Percentiles rank a stretch among this genome's conserved stretches.
phyloP scores from a whole-genome alignment of 2,888 invertebrate genomes.

The Druceiella hillmani region DNA sequence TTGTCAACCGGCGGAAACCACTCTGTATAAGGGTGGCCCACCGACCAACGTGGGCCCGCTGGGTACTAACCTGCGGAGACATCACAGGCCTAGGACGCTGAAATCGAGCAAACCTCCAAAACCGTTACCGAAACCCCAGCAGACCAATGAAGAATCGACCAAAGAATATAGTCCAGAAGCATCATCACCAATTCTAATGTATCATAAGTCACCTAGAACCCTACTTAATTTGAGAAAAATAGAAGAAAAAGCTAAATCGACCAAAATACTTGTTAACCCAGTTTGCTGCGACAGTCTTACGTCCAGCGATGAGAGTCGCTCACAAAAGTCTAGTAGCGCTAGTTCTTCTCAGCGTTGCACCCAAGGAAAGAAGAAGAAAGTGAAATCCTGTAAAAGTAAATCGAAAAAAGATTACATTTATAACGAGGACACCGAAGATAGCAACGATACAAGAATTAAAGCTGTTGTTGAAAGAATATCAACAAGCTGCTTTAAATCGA shows the following conservation, averaged over 20 bases:
- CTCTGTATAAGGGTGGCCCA: constrained; percentile 47
- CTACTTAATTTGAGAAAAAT: constrained; percentile 44
- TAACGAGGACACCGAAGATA: too few species aligned
- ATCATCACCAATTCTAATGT: constrained; percentile 34
- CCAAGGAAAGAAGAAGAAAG: constrained; percentile 1
- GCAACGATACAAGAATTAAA: too few species aligned
- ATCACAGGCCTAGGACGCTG: constrained; percentile 28
- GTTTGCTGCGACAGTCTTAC: constrained; percentile 41
- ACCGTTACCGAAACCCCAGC: constrained; percentile 33
- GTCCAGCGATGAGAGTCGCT: constrained; percentile 43
- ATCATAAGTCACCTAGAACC: constrained; percentile 34
- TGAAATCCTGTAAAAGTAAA: not conserved
- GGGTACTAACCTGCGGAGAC: constrained; percentile 40
- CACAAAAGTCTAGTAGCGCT: too few species aligned
- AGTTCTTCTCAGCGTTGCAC: too few species aligned
- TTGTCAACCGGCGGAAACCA: constrained; percentile 59
- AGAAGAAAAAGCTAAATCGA: constrained; percentile 45
- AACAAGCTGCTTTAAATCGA: too few species aligned
- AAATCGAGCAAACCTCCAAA: constrained; percentile 37
- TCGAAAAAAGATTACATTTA: not conserved
- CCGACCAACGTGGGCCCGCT: constrained; percentile 52
- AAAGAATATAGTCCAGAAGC: constrained; percentile 35
- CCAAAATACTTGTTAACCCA: constrained; percentile 48
- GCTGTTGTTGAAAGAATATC: too few species aligned
- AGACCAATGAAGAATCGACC: constrained; percentile 32